A percentile compares a stretch with the other conserved stretches of the same genome.
These are phyloP conservation scores for Ischnus inquisitorius DNA, from an alignment of 2,888 invertebrate genomes.

Conservation along the genomic window DNA sequence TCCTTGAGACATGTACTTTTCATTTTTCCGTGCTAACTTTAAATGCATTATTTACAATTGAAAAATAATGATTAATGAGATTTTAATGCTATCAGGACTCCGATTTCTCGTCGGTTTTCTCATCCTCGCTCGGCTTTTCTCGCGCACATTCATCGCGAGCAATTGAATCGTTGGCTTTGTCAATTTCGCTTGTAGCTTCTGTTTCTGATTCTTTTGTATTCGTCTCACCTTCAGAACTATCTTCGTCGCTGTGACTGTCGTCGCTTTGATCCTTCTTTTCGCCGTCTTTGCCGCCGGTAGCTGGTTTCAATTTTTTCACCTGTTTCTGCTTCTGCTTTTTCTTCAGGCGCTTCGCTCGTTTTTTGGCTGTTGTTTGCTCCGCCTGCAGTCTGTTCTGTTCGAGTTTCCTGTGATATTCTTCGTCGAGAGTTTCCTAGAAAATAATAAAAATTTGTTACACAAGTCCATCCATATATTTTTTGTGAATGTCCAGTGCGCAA, in stretches of 20 bases:
- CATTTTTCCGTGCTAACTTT: not conserved
- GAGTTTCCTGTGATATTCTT: constrained; percentile 92
- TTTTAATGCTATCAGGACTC: constrained; percentile 32
- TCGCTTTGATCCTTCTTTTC: constrained; percentile 63
- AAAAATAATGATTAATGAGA: not conserved
- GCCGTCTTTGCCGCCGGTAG: constrained; percentile 73
- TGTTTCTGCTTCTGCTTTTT: constrained; percentile 88
- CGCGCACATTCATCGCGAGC: not conserved
- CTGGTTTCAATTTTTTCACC: constrained; percentile 76
- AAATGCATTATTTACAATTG: constrained; percentile 32
- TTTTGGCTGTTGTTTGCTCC: constrained; percentile 95
- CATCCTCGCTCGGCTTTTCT: not conserved
- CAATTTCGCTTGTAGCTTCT: not conserved
- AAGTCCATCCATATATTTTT: no score
- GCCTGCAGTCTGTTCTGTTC: constrained; percentile 91
- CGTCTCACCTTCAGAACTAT: constrained; percentile 83
- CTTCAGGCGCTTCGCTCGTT: constrained; percentile 94
- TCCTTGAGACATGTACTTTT: not conserved
- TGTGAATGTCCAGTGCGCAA: no score
- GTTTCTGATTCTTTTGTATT: not conserved
- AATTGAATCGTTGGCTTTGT: not conserved
- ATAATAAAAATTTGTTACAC: constrained; percentile 24
- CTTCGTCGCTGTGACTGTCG: constrained; percentile 77
- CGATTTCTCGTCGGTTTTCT: constrained; percentile 16
- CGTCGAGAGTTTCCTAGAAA: constrained; percentile 92